A percentile compares a stretch with the other conserved stretches of the same genome.
phyloP scores from a whole-genome alignment of 2,113 vertebrate species.

The Eubucco bourcierii region DNA sequence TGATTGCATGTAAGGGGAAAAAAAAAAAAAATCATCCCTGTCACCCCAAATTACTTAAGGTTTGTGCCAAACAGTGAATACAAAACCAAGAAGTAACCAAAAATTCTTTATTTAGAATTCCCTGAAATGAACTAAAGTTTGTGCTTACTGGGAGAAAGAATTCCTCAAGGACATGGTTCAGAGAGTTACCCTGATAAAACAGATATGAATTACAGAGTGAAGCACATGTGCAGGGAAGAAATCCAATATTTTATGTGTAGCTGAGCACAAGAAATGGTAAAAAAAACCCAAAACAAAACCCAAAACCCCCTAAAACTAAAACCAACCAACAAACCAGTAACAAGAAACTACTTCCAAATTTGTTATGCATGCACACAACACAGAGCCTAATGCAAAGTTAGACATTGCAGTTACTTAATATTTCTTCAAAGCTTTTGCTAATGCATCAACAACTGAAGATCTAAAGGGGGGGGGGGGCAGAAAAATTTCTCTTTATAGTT shows the following conservation, averaged over 20 bases:
- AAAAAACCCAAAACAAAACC: slow-evolving; percentile 24
- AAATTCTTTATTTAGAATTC: neutral
- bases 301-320: no score
- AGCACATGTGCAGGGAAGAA: neutral
- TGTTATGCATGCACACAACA: slow-evolving; percentile 29
- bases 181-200: slow-evolving; percentile 72
- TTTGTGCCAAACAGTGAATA: neutral
- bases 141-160: slow-evolving; percentile 21
- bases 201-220: slow-evolving; percentile 71
- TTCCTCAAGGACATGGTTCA: slow-evolving; percentile 58
- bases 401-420: slow-evolving; percentile 51
- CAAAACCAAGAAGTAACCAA: neutral
- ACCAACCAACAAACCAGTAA: neutral
- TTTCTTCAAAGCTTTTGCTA: slow-evolving; percentile 76
- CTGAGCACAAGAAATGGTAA: slow-evolving; percentile 64
- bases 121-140: neutral
- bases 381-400: slow-evolving; percentile 54
- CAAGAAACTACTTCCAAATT: slow-evolving; percentile 19
- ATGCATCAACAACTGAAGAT: slow-evolving; percentile 77
- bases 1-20: neutral
- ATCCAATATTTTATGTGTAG: slow-evolving; percentile 67
- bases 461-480: slow-evolving; percentile 56
- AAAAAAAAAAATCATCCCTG: neutral
- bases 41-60: neutral
- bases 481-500: slow-evolving; percentile 82